Evolutionary conservation across 2,888 invertebrate genomes (phyloP).

Genomic region (Drosophila maculinotata): DNA sequence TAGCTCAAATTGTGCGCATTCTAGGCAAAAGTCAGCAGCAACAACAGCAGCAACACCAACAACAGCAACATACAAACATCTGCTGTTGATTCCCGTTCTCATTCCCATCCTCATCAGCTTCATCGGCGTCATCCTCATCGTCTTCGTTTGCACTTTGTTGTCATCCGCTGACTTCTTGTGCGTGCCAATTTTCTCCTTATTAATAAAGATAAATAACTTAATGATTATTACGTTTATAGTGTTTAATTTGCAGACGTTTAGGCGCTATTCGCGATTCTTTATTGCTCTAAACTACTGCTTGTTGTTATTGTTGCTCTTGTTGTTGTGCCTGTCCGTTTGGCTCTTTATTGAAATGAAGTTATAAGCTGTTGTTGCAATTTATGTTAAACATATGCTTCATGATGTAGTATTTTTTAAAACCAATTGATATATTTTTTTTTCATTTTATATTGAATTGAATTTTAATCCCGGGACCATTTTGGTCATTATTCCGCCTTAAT

Average conservation of each 20-base stretch:
- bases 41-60: conserved; percentile 5
- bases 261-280: conserved; percentile 49
- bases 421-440: conserved; percentile 4
- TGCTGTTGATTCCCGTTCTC: conserved; percentile 30
- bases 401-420: too few relatives aligned
- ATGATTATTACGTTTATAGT: conserved; percentile 79
- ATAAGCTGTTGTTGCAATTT: conserved; percentile 38
- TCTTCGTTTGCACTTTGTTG: conserved; percentile 55
- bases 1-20: conserved; percentile 73
- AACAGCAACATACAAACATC: too few relatives aligned
- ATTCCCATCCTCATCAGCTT: conserved; percentile 19
- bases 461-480: too few relatives aligned
- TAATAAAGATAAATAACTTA: conserved; percentile 82
- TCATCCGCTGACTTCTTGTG: conserved; percentile 71
- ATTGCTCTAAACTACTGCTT: conserved; percentile 24
- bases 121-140: conserved; percentile 12
- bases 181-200: conserved; percentile 79
- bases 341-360: conserved; percentile 59
- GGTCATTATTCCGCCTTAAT: too few relatives aligned
- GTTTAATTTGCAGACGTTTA: conserved; percentile 73
- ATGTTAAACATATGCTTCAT: conserved; percentile 26
- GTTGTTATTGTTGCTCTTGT: neutral
- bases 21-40: conserved; percentile 52
- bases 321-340: conserved; percentile 1
- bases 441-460: too few relatives aligned